Evolutionary conservation across 2,113 vertebrate genomes (phyloP).

Genomic region (Cyanoderma ruficeps): DNA sequence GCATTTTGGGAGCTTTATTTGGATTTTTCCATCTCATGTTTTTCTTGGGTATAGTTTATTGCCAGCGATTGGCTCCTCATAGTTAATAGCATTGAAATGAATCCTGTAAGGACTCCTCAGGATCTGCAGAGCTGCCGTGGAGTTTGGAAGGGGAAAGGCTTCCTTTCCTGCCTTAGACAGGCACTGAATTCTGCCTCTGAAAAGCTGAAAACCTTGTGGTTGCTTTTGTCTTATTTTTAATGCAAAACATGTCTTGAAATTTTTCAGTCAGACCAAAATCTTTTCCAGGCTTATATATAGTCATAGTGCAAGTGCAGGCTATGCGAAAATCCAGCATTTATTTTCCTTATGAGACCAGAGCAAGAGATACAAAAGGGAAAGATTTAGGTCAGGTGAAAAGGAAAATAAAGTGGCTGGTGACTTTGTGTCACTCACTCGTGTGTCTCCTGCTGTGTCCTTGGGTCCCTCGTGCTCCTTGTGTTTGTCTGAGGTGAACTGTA

Average conservation of each 20-base stretch:
- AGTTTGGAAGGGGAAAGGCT: background rate
- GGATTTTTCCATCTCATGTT: background rate
- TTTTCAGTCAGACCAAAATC: constrained; percentile 7
- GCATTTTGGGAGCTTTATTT: background rate
- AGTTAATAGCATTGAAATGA: background rate
- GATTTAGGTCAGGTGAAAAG: constrained; percentile 21
- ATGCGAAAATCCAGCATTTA: background rate
- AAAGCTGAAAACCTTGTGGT: background rate
- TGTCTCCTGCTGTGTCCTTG: constrained; percentile 26
- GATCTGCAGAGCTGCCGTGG: background rate
- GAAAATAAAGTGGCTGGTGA: background rate
- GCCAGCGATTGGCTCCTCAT: background rate
- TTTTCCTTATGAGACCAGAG: constrained; percentile 38
- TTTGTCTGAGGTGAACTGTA: constrained; percentile 5
- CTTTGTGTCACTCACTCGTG: background rate
- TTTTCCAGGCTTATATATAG: constrained; percentile 15
- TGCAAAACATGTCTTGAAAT: background rate
- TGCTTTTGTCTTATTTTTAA: constrained; percentile 19
- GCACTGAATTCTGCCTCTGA: background rate
- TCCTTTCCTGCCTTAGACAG: background rate
- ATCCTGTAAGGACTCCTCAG: background rate
- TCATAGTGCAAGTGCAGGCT: background rate
- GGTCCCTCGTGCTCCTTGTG: background rate
- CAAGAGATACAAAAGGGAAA: background rate
- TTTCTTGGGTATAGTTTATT: background rate